Evolutionary conservation across 2,888 invertebrate genomes (phyloP).

Genomic region (Tillus elongatus): DNA sequence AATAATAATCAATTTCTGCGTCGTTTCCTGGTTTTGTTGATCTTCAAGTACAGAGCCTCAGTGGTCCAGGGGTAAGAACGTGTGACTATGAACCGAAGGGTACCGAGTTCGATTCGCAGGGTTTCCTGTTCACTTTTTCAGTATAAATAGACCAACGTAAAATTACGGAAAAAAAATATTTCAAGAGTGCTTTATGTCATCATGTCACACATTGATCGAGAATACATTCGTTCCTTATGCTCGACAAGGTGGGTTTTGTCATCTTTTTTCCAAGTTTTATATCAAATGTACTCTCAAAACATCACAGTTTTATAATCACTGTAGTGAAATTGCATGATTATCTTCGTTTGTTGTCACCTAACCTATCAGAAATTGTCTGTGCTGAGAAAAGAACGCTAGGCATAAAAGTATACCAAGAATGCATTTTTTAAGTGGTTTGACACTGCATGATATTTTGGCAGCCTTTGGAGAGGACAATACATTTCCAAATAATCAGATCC

Average conservation of each 20-base stretch:
- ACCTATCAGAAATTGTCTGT: not conserved
- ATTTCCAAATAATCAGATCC: too few relatives aligned
- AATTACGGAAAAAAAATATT: too few relatives aligned
- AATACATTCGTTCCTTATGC: too few relatives aligned
- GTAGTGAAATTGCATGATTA: not conserved
- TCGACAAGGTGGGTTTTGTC: not conserved
- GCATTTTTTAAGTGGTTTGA: too few relatives aligned
- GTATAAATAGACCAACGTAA: too few relatives aligned
- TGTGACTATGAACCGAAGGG: too few relatives aligned
- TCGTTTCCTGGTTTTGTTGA: slow-evolving; percentile 3
- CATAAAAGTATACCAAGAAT: not conserved
- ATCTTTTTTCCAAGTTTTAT: not conserved
- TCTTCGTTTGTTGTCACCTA: slow-evolving; percentile 1
- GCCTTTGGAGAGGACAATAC: too few relatives aligned
- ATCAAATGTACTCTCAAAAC: not conserved
- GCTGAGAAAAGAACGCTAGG: slow-evolving; percentile 5
- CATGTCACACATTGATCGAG: slow-evolving; percentile 2
- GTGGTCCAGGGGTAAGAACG: too few relatives aligned
- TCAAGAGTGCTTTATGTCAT: not conserved
- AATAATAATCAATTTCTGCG: slow-evolving; percentile 8
- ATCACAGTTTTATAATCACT: not conserved
- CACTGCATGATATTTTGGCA: too few relatives aligned
- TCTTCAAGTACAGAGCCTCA: too few relatives aligned
- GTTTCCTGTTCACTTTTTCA: too few relatives aligned
- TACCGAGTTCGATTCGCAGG: too few relatives aligned